Evolutionary conservation across 30 jellyfish, hydroid and myxozoan species (phyloP).

Genomic region (Hydractinia echinata): DNA sequence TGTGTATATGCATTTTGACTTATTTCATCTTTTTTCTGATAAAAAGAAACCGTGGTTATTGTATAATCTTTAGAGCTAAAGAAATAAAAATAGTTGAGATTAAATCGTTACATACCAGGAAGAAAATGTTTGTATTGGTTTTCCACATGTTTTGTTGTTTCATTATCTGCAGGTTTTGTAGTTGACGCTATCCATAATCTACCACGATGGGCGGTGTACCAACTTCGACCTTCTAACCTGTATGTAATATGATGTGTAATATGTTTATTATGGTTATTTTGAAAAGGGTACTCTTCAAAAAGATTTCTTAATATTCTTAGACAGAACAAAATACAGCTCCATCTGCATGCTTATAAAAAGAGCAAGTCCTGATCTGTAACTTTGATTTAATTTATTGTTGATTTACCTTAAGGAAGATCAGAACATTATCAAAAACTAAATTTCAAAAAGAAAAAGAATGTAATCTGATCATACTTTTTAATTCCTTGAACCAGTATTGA

Average conservation of each 20-base stretch:
- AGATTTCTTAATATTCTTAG: too few species aligned
- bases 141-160: slow-evolving; percentile 42
- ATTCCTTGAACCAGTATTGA: slow-evolving; percentile 77
- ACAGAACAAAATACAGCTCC: not conserved
- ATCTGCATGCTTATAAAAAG: not conserved
- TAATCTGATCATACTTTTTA: slow-evolving; percentile 39
- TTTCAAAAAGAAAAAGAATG: not conserved
- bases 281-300: too few species aligned
- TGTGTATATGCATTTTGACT: too few species aligned
- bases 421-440: not conserved
- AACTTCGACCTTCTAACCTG: slow-evolving; percentile 93
- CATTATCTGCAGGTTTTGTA: slow-evolving; percentile 73
- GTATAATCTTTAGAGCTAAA: too few species aligned
- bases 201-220: slow-evolving; percentile 97
- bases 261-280: not conserved
- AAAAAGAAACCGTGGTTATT: too few species aligned
- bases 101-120: slow-evolving; percentile 17
- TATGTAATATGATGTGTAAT: not conserved
- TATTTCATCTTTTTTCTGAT: too few species aligned
- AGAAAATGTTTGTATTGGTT: slow-evolving; percentile 49
- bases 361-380: not conserved
- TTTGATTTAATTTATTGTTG: not conserved
- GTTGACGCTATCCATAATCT: slow-evolving; percentile 99
- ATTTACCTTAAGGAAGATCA: not conserved
- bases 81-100: too few species aligned